Conservation (phyloP, 2,888 invertebrate species). For the Heliconius erato region DNA sequence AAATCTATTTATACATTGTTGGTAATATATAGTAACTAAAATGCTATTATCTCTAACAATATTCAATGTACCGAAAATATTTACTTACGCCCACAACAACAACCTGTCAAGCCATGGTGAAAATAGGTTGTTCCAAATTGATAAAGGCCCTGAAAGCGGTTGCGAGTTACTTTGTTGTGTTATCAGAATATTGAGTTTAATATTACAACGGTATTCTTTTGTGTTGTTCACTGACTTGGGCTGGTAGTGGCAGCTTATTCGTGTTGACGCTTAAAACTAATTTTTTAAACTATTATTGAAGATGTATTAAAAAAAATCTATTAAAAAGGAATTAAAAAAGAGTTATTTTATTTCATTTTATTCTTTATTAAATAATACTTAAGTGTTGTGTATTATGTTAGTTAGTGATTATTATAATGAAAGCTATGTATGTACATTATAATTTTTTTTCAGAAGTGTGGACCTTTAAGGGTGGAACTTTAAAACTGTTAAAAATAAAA, state of each 20-base stretch:
- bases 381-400: too few species aligned
- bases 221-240: background rate
- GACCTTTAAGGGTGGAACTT: too few species aligned
- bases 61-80: slow-evolving; percentile 30
- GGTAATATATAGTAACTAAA: background rate
- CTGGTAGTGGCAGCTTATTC: background rate
- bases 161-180: slow-evolving; percentile 24
- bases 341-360: too few species aligned
- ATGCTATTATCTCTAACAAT: background rate
- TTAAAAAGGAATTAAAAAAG: too few species aligned
- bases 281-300: background rate
- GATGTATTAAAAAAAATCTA: too few species aligned
- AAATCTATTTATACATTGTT: background rate
- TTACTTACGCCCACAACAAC: slow-evolving; percentile 34
- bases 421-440: too few species aligned
- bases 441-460: too few species aligned
- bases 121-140: slow-evolving; percentile 45
- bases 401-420: too few species aligned
- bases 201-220: slow-evolving; percentile 8
- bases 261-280: background rate
- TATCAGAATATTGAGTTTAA: slow-evolving; percentile 24
- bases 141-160: slow-evolving; percentile 35
- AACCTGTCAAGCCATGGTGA: slow-evolving; percentile 30
- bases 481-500: too few species aligned
- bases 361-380: too few species aligned